These are phyloP conservation scores for Eriosoma lanigerum DNA, from an alignment of 1,140 invertebrate species.

Conservation along the genomic window DNA sequence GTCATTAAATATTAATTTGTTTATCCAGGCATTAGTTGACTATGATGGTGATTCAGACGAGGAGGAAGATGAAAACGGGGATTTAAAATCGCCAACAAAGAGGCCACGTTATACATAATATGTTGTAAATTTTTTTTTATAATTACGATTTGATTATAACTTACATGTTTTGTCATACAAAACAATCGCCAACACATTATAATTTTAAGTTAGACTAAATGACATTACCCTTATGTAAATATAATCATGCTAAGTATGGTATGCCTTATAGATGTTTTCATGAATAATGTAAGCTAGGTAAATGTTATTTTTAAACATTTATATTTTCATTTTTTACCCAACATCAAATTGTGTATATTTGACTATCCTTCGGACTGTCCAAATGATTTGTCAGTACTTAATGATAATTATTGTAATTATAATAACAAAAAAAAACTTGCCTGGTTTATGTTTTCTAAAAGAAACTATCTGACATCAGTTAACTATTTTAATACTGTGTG, in stretches of 20 bases:
- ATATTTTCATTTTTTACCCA: slow-evolving; percentile 42
- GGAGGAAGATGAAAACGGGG: slow-evolving; percentile 69
- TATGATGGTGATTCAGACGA: slow-evolving; percentile 95
- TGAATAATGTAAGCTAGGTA: slow-evolving; percentile 39
- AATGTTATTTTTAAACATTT: slow-evolving; percentile 41
- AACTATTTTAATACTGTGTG: slow-evolving; percentile 25
- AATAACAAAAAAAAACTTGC: slow-evolving; percentile 25
- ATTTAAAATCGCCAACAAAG: slow-evolving; percentile 49
- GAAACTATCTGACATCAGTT: not conserved
- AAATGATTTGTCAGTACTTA: slow-evolving; percentile 40
- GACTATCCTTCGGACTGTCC: slow-evolving; percentile 34
- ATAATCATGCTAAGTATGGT: slow-evolving; percentile 28
- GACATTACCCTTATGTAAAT: slow-evolving; percentile 46
- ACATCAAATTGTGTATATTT: slow-evolving; percentile 37
- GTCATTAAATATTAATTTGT: no score
- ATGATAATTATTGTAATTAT: slow-evolving; percentile 28
- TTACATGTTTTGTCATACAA: slow-evolving; percentile 45
- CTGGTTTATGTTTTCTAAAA: slow-evolving; percentile 13
- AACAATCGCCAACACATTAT: slow-evolving; percentile 22
- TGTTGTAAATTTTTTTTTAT: slow-evolving; percentile 44
- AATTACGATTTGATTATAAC: slow-evolving; percentile 35
- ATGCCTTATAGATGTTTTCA: slow-evolving; percentile 40
- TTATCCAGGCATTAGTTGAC: slow-evolving; percentile 79
- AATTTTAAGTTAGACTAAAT: slow-evolving; percentile 44
- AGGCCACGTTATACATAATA: slow-evolving; percentile 52